A percentile compares a stretch with the other conserved stretches of the same genome.
Conservation (phyloP, 2,113 vertebrate species). For the Ammodytes marinus region DNA sequence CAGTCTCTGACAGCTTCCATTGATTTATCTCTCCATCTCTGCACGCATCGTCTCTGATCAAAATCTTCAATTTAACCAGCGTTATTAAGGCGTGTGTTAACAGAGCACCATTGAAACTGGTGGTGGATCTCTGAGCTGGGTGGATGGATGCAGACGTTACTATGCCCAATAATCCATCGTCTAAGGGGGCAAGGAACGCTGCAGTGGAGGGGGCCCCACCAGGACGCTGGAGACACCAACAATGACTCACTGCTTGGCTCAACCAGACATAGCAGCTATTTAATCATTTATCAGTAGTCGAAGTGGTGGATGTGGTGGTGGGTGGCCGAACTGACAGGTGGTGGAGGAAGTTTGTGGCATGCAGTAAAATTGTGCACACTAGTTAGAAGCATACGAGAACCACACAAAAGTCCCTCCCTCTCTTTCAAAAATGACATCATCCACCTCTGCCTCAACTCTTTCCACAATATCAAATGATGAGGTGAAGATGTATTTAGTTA, state of each 20-base stretch:
- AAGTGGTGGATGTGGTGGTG: constrained; percentile 27
- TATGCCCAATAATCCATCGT: constrained; percentile 72
- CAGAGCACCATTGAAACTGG: constrained; percentile 61
- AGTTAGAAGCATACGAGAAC: constrained; percentile 21
- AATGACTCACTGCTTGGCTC: constrained; percentile 67
- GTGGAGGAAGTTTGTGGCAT: neutral
- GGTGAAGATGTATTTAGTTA: too few species aligned
- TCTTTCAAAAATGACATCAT: neutral
- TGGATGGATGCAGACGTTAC: constrained; percentile 44
- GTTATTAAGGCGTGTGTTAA: constrained; percentile 62
- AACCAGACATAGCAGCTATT: constrained; percentile 67
- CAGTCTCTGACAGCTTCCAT: neutral
- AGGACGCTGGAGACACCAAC: constrained; percentile 60
- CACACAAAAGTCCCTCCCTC: neutral
- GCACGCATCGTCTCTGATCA: constrained; percentile 30
- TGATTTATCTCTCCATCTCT: constrained; percentile 55
- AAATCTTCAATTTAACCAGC: constrained; percentile 37
- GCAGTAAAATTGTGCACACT: constrained; percentile 13
- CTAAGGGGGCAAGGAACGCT: constrained; percentile 25
- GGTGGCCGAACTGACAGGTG: constrained; percentile 34
- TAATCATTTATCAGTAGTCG: constrained; percentile 68
- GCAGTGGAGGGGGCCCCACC: constrained; percentile 47
- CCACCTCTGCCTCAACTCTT: too few species aligned
- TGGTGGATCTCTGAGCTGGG: constrained; percentile 56
- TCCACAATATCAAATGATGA: too few species aligned